Evolutionary conservation across 2,888 invertebrate genomes (phyloP), one percentile per base, ranked within the genome.

Genomic region (Nomada flava): DNA sequence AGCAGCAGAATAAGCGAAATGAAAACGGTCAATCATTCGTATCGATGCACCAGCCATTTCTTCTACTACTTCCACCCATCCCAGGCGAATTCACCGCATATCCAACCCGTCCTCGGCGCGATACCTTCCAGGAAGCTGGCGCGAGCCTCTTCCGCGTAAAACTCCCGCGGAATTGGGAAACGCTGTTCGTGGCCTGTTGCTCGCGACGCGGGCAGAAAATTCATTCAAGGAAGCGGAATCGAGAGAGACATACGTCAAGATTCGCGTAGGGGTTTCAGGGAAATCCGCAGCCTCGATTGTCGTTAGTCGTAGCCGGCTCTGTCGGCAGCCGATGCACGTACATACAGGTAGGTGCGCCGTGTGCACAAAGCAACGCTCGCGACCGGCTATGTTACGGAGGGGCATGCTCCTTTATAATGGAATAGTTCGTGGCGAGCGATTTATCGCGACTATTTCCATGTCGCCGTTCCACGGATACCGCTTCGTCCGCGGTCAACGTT

Each of bases 361-460:
- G 70, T 75, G 86, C 88, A 90, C 91, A 91, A 90, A 91, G 90
- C 90, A 89, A 90, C 89, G 90, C 89, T 79, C 77, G 80, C 88
- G 88, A 82, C 23, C 88, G 84, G 84, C 89, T 88, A 89, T 91
- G 91, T 89, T 91, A 75, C 81, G 50, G 69, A 79, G 80, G 70
- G 67, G 90, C 91, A 90, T 90, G 90, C 91, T 91, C 90, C 89
- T 91, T 91, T 92, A 91, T 93, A 93, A 92, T 92, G 92, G 92
- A 92, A 92, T 92, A 92, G 92, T 92, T 91, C 91, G 91, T 90
- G 90, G 90, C 84, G 86, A 91, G 90, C 89, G 92, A 93, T 93
- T 93, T 93, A 93, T 93, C 92, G 92, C 91, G 91, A 92, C 92
- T 90, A 91, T 91, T 92, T 92, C 91, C 92, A 90, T 92, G 92